A percentile compares a stretch with the other conserved stretches of the same genome.
Evolutionary conservation across 2,888 invertebrate genomes (phyloP).

Genomic region (Uropetala carovei): DNA sequence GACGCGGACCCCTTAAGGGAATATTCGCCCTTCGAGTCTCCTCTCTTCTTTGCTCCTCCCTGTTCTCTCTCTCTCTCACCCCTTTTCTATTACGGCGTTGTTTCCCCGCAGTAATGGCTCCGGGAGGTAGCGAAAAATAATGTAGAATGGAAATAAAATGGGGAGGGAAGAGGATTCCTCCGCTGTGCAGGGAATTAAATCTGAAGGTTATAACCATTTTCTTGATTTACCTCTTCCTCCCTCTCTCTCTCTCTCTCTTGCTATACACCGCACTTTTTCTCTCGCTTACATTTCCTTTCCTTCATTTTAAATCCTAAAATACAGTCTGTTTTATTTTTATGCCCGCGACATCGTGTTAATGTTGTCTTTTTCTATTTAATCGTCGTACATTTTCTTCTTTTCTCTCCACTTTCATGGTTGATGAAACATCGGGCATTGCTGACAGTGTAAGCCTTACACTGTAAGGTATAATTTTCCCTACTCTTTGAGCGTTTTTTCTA

Average conservation of each 20-base stretch:
- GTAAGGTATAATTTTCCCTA: too few relatives aligned
- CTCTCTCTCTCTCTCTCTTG: neutral
- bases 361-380: too few relatives aligned
- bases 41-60: neutral
- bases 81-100: constrained; percentile 34
- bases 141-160: constrained; percentile 34
- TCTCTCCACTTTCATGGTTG: too few relatives aligned
- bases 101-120: constrained; percentile 38
- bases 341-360: too few relatives aligned
- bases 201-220: constrained; percentile 47
- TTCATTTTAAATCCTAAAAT: too few relatives aligned
- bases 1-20: neutral
- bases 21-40: constrained; percentile 25
- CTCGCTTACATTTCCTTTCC: neutral
- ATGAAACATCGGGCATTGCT: too few relatives aligned
- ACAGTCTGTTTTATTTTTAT: too few relatives aligned
- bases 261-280: neutral
- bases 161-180: neutral
- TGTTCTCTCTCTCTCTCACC: neutral
- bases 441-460: too few relatives aligned
- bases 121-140: constrained; percentile 34
- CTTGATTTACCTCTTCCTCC: constrained; percentile 42
- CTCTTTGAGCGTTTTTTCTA: too few relatives aligned
- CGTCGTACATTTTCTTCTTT: too few relatives aligned
- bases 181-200: constrained; percentile 29